Conservation (phyloP, 2,797 vertebrate genomes). For the Coregonus sp. region DNA sequence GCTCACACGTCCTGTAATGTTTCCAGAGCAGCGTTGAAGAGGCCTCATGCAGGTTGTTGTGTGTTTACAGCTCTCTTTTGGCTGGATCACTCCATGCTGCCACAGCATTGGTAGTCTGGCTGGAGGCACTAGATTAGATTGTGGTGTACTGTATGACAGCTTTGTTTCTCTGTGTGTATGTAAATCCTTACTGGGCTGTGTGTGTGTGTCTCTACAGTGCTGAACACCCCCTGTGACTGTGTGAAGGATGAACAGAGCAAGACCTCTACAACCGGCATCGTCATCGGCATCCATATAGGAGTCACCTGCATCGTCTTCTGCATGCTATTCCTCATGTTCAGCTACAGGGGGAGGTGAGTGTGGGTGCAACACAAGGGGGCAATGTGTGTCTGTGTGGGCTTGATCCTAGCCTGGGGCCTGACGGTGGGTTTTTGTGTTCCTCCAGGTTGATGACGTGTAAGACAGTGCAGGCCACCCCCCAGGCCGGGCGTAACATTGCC, state of each 20-base stretch:
- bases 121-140: not conserved
- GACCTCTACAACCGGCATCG: constrained; percentile 90
- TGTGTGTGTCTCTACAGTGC: constrained; percentile 70
- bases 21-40: not conserved
- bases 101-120: not conserved
- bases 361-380: not conserved
- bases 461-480: constrained; percentile 86
- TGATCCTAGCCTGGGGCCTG: not conserved
- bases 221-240: constrained; percentile 89
- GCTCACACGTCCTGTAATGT: too few relatives aligned
- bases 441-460: constrained; percentile 92
- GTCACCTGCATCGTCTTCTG: constrained; percentile 98
- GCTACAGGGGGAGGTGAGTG: constrained; percentile 91
- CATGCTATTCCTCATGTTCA: constrained; percentile 94
- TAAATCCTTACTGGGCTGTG: constrained; percentile 19
- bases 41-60: not conserved
- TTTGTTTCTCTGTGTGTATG: not conserved
- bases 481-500: constrained; percentile 71
- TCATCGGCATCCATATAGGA: constrained; percentile 95
- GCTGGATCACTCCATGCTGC: not conserved
- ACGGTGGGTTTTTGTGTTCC: constrained; percentile 14
- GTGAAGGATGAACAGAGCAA: constrained; percentile 87
- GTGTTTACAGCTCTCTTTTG: not conserved
- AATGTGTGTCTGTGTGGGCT: not conserved
- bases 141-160: not conserved